Evolutionary conservation across 2,797 vertebrate genomes (phyloP).

Genomic region (Aplochiton taeniatus): DNA sequence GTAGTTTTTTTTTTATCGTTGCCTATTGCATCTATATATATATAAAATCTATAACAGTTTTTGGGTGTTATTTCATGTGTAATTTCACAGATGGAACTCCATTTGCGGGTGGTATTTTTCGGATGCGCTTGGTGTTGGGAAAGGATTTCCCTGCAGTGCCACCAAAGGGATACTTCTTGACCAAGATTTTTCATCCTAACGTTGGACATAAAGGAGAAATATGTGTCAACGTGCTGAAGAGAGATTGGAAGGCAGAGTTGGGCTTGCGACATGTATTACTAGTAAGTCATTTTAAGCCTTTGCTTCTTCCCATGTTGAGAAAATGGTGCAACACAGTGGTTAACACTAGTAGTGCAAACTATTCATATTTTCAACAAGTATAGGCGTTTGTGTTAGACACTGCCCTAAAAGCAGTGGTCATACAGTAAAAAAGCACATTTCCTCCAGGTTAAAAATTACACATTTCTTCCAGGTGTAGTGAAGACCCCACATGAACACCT

Average conservation of each 20-base stretch:
- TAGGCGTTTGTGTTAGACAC: no score
- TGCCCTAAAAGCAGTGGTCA: no score
- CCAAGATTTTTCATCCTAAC: conserved; percentile 95
- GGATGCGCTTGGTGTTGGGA: conserved; percentile 91
- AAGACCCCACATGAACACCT: no score
- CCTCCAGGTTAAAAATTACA: no score
- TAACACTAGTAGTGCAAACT: no score
- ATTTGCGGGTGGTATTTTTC: conserved; percentile 90
- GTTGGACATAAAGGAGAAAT: conserved; percentile 93
- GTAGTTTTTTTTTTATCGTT: no score
- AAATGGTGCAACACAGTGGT: no score
- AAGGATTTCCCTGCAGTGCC: conserved; percentile 94
- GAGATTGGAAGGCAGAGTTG: conserved; percentile 91
- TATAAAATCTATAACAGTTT: conserved; percentile 12
- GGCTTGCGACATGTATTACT: conserved; percentile 90
- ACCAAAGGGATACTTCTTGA: conserved; percentile 93
- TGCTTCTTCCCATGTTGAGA: no score
- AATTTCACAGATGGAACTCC: conserved; percentile 87
- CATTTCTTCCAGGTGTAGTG: no score
- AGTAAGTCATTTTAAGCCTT: conserved; percentile 66
- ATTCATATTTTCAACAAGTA: no score
- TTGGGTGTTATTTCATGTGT: conserved; percentile 48
- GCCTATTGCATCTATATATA: not conserved
- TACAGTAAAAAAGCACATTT: no score
- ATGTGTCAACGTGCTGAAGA: conserved; percentile 92